Percentiles rank a stretch among this genome's conserved stretches.
phyloP scores from a whole-genome alignment of 2,113 vertebrate genomes.

The Clarias gariepinus region DNA sequence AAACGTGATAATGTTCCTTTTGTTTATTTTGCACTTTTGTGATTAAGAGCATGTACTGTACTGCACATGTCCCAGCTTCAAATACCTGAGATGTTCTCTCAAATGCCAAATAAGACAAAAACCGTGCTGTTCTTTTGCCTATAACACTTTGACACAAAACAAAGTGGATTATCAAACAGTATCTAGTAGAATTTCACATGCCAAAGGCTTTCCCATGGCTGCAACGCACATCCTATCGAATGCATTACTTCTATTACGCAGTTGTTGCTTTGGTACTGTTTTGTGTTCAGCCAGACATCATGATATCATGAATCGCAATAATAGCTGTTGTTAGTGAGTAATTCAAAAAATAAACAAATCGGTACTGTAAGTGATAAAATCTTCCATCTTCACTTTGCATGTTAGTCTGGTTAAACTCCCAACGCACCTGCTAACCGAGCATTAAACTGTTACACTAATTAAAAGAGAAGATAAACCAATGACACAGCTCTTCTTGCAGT shows the following conservation, averaged over 20 bases:
- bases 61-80: background rate
- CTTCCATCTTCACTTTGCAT: background rate
- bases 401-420: conserved; percentile 17
- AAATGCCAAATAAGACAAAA: background rate
- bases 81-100: background rate
- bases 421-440: background rate
- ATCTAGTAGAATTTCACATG: background rate
- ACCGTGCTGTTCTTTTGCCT: background rate
- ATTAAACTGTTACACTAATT: background rate
- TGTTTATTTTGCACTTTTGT: background rate
- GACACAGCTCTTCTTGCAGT: conserved; percentile 17
- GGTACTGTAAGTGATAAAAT: background rate
- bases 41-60: background rate
- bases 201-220: background rate
- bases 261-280: background rate
- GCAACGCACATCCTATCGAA: background rate
- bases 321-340: background rate
- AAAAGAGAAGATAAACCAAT: background rate
- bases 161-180: background rate
- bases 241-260: background rate
- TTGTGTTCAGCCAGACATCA: background rate
- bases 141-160: background rate
- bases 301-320: background rate
- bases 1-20: background rate
- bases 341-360: background rate